Evolutionary conservation across 2,888 invertebrate species (phyloP), one percentile per base, ranked within the genome.

Genomic region (Melieria picta): DNA sequence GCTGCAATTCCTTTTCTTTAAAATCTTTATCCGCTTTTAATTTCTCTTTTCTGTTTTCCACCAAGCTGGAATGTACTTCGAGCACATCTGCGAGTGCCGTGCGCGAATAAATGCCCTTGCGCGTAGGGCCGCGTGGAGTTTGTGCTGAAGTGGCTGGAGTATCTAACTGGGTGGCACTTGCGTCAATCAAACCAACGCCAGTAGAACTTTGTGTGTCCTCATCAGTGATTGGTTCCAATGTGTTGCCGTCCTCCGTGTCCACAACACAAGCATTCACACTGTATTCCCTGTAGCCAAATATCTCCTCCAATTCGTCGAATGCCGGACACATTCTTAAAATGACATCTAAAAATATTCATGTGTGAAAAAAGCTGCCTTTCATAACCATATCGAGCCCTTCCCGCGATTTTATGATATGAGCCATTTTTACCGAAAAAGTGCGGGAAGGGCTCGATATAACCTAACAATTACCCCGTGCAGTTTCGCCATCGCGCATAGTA

Each of bases 81-180:
- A 65, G 57, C 46, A 65, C 57, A 56, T 65, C 47, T 56, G 65
- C 47, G 43, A 65, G 65, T 16, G 65, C 13, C 57, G 47, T 58
- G 47, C 56, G 56, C 16, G 65, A 56, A 46, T 56, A 57, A 45
- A 60, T 60, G 42, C 11, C 5, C n/a, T 60, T 60, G 43, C 60
- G 60, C 30, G 30, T 30, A 7, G 60, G 60, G 43, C n/a, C 60
- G n/a, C 43, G 60, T 60, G 43, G 43, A 42, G 11, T 45, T 42
- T 30, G 60, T 43, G 60, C 11, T 60, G 45, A n/a, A 60, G 60
- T 60, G 60, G 9, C 42, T 10, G 60, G 43, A 60, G 43, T 43
- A 43, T 43, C 45, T 60, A 11, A 6, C 45, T 43, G 43, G 45
- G 60, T 30, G n/a, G 43, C 60, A 11, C 45, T 60, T 45, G 7